These are phyloP conservation scores for Liolophura sinensis DNA, from an alignment of 1,140 invertebrate species.

Conservation along the genomic window DNA sequence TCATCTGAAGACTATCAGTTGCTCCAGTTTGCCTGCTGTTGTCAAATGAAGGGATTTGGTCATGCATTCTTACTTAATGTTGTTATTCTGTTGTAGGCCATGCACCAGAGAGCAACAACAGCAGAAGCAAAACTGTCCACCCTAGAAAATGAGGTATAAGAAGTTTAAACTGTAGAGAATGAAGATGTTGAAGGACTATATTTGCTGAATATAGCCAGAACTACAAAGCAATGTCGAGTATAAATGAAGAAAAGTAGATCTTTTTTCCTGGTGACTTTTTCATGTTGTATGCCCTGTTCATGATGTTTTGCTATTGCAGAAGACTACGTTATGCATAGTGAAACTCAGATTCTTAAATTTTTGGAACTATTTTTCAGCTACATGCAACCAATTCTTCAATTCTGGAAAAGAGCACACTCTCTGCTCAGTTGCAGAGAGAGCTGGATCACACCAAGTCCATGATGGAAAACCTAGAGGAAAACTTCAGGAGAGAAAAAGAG, in stretches of 20 bases:
- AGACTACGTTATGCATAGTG: not conserved
- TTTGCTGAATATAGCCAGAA: too few species aligned
- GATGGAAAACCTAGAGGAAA: slow-evolving; percentile 37
- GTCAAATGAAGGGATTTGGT: too few species aligned
- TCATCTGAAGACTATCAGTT: too few species aligned
- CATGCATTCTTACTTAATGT: too few species aligned
- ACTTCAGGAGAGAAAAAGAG: slow-evolving; percentile 45
- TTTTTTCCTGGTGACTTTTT: too few species aligned
- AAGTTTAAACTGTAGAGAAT: not conserved
- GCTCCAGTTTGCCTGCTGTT: too few species aligned
- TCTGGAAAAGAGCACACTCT: slow-evolving; percentile 41
- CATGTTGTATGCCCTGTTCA: too few species aligned
- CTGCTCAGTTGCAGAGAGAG: slow-evolving; percentile 40
- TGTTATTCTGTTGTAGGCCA: too few species aligned
- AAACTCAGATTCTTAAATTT: not conserved
- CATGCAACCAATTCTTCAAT: slow-evolving; percentile 44
- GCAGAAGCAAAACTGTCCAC: slow-evolving; percentile 37
- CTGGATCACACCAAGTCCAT: slow-evolving; percentile 37
- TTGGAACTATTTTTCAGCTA: slow-evolving; percentile 32
- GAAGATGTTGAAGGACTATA: too few species aligned
- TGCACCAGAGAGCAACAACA: not conserved
- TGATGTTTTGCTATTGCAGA: not conserved
- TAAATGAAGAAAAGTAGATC: too few species aligned
- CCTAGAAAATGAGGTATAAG: slow-evolving; percentile 48
- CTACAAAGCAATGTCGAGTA: too few species aligned